phyloP scores from a whole-genome alignment of 2,113 vertebrate genomes.

The Malurus cyaneus region DNA sequence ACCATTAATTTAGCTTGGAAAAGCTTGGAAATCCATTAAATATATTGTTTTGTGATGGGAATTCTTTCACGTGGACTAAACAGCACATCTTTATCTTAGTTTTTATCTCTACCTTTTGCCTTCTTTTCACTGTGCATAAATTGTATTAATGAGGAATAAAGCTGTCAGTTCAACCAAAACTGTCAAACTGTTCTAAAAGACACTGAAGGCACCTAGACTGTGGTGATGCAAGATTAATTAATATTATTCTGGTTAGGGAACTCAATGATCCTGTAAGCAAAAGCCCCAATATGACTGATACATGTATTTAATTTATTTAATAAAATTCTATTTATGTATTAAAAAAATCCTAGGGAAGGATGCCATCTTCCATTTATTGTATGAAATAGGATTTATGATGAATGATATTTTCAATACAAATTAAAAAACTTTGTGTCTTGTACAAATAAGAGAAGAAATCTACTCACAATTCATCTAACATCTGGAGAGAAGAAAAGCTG shows the following conservation, averaged over 20 bases:
- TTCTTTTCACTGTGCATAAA: background rate
- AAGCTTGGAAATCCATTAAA: background rate
- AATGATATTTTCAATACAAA: background rate
- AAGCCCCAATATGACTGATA: background rate
- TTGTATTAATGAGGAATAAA: background rate
- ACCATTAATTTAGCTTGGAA: background rate
- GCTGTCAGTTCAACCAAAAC: background rate
- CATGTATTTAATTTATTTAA: background rate
- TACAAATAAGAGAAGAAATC: background rate
- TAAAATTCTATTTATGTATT: background rate
- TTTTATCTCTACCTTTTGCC: background rate
- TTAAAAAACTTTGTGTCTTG: background rate
- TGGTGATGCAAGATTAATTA: background rate
- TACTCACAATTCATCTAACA: conserved; percentile 92
- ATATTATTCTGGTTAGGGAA: background rate
- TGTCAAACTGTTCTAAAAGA: background rate
- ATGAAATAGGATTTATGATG: background rate
- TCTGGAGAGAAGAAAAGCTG: conserved; percentile 86
- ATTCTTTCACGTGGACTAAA: background rate
- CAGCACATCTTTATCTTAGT: background rate
- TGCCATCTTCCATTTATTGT: background rate
- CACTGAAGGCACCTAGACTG: background rate
- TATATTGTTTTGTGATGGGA: background rate
- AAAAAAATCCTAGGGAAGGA: background rate
- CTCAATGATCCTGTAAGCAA: background rate